phyloP scores from a whole-genome alignment of 2,888 invertebrate species.

The Drosophila multiciliata region DNA sequence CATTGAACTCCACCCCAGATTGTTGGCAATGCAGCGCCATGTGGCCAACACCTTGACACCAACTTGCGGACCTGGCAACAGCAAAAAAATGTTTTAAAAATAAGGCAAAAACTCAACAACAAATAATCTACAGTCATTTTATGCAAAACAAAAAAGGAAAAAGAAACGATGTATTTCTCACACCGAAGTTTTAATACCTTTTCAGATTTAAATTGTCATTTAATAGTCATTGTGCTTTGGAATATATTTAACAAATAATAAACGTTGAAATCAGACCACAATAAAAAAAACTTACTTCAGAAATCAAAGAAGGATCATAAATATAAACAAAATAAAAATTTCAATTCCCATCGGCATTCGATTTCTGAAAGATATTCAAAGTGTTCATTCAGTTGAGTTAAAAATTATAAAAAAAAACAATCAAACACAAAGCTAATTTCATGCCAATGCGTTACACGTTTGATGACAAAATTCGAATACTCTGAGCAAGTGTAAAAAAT shows the following conservation, averaged over 20 bases:
- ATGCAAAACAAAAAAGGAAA: slow-evolving; percentile 38
- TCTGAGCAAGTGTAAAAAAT: slow-evolving; percentile 13
- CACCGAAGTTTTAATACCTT: not conserved
- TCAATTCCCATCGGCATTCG: not conserved
- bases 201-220: not conserved
- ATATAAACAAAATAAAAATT: not conserved
- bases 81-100: slow-evolving; percentile 5
- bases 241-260: not conserved
- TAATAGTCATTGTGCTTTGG: not conserved
- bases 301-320: not conserved
- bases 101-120: slow-evolving; percentile 13
- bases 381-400: not conserved
- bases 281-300: not conserved
- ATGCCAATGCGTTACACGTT: not conserved
- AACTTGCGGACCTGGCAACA: slow-evolving; percentile 52
- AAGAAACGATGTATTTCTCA: not conserved
- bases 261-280: not conserved
- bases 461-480: not conserved
- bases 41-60: slow-evolving; percentile 77
- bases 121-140: slow-evolving; percentile 36
- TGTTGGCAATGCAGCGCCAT: slow-evolving; percentile 52
- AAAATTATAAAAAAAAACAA: not conserved
- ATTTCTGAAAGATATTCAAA: not conserved
- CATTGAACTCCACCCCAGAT: slow-evolving; percentile 56
- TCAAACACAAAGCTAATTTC: not conserved